phyloP scores from a whole-genome alignment of 2,888 invertebrate species.

The Ochropleura plecta region DNA sequence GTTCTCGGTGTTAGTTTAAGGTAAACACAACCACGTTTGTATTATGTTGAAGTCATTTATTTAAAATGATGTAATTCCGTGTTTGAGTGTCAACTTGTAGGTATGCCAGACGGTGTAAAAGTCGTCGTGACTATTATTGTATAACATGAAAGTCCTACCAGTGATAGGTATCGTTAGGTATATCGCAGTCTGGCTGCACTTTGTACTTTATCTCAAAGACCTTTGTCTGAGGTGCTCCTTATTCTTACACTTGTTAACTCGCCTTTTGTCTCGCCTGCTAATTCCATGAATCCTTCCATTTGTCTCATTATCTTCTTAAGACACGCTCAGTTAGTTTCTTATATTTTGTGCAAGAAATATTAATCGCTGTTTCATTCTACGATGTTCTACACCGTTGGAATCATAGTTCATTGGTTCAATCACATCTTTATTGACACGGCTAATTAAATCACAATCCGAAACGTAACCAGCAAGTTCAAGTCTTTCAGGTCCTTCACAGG shows the following conservation, averaged over 20 bases:
- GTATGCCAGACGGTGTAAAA: not conserved
- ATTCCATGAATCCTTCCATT: slow-evolving; percentile 43
- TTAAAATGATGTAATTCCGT: not conserved
- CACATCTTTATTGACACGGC: slow-evolving; percentile 19
- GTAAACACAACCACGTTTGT: slow-evolving; percentile 10
- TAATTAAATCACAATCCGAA: slow-evolving; percentile 39
- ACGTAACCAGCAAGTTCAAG: slow-evolving; percentile 57
- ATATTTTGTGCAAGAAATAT: slow-evolving; percentile 13
- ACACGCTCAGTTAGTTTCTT: slow-evolving; percentile 22
- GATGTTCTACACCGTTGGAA: not conserved
- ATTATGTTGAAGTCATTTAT: not conserved
- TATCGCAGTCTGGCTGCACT: slow-evolving; percentile 43
- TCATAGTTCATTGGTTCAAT: slow-evolving; percentile 1
- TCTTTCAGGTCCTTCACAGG: slow-evolving; percentile 61
- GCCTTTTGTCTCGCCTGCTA: slow-evolving; percentile 63
- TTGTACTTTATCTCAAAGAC: slow-evolving; percentile 68
- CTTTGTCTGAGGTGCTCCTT: slow-evolving; percentile 71
- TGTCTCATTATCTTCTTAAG: slow-evolving; percentile 46
- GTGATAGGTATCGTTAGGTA: slow-evolving; percentile 7
- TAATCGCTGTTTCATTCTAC: not conserved
- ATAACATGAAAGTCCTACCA: not conserved
- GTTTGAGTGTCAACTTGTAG: not conserved
- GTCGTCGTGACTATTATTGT: not conserved
- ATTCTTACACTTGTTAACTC: slow-evolving; percentile 63
- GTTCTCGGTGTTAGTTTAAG: not conserved